These are phyloP conservation scores for Sycophila sp. DNA, from an alignment of 1,140 invertebrate species.

Conservation along the genomic window DNA sequence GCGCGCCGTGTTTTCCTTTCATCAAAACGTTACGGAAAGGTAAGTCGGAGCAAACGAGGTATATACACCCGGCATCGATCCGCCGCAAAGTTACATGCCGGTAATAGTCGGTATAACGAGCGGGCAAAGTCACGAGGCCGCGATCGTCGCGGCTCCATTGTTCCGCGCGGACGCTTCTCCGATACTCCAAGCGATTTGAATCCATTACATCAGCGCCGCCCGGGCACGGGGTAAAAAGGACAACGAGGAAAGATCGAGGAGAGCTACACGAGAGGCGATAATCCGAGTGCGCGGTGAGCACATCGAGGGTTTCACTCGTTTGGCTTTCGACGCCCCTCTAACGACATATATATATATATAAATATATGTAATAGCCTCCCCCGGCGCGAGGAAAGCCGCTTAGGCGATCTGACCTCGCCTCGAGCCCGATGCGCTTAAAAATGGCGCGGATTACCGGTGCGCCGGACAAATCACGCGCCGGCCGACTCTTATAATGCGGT, in stretches of 20 bases:
- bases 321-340: slow-evolving; percentile 57
- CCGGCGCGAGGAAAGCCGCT: no score
- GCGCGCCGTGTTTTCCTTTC: no score
- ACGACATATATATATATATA: slow-evolving; percentile 60
- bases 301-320: slow-evolving; percentile 29
- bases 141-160: no score
- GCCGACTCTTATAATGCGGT: no score
- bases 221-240: neutral
- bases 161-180: neutral
- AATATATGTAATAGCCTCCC: no score
- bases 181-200: neutral
- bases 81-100: no score
- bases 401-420: slow-evolving; percentile 52
- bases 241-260: neutral
- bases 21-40: no score
- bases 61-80: no score
- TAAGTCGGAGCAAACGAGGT: no score
- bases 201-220: neutral
- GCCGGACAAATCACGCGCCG: no score
- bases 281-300: neutral
- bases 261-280: neutral
- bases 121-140: no score
- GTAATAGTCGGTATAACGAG: no score
- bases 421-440: slow-evolving; percentile 44
- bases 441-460: neutral